Evolutionary conservation across 2,888 invertebrate species (phyloP), one percentile per base, ranked within the genome.

Genomic region (Crepidodera aurea): DNA sequence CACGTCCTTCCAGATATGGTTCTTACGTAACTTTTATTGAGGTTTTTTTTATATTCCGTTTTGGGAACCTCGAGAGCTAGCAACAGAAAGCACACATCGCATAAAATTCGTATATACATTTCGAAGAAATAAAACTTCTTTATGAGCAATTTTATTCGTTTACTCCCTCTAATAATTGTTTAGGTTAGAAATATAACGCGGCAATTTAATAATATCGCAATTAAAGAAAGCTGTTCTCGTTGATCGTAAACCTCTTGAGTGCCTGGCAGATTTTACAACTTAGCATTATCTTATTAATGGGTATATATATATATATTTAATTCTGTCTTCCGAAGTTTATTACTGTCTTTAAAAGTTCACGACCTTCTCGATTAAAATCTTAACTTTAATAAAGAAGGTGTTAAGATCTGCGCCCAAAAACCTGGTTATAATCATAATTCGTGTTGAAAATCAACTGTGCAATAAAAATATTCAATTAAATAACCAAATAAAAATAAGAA

Each of bases 171-270:
- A 60, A 63, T 61, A 57, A 60, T 58, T 55, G 56, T 66, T 59
- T 55, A 62, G 51, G 53, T 51, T 19, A 32, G 51, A 25, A 54
- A 51, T 64, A 62, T 57, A 58, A 50, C 50, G 48, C 40, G 57
- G 29, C 66, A 54, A 64, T 71, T 71, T 72, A 73, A 73, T 72
- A 72, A 71, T 69, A 68, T 62, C 60, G 69, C 69, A 72, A 73
- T 72, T 71, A 71, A 70, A 69, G 66, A 66, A 70, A 71, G 67
- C 72, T 64, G 70, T 73, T 69, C 64, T 54, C 59, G 66, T 66
- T 64, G 63, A 65, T 66, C 67, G 60, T 72, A 73, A 71, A 48
- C n/a, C n/a, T n/a, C n/a, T 61, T 59, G 66, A 68, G 67, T 63
- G 65, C 68, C 64, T 65, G 64, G 67, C 67, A 66, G 70, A 69